Base-by-base conservation (phyloP, 2,888 invertebrate genomes). In the Yponomeuta plumbellus region DNA sequence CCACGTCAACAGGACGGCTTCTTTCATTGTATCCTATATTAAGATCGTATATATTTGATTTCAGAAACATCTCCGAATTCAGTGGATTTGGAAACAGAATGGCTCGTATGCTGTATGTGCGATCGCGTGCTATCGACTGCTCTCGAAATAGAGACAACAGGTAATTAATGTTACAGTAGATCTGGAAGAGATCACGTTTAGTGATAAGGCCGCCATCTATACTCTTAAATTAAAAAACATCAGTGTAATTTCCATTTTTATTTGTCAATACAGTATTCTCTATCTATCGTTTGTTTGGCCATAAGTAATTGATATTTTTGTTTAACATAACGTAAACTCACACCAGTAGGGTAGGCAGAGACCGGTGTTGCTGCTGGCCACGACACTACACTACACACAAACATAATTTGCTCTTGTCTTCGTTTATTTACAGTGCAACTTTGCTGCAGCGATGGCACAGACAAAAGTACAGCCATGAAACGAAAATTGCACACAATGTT, bases 41-140 rank as follows among this genome's bases (percentile, higher is more conserved):
- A 3, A 3, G 44, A n/a, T n/a, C n/a, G n/a, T n/a, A n/a, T n/a
- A n/a, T n/a, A n/a, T 52, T 13, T 44, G 44, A 13, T 44, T 52
- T 52, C 17, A 52, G 44, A 13, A 1, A 17, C 44, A 52, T 13
- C 44, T 13, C 5, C 17, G 17, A 52, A 17, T 52, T 17, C 44
- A 17, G 44, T 75, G 65, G 80, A 81, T 70, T 83, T 80, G 68
- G 89, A 86, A 71, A 78, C 84, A 0, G 87, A 88, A 58, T 91
- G 90, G 90, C 80, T 89, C 1, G 83, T 90, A 3, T 91, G 90
- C 69, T 75, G 79, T 67, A 72, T 83, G 64, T 91, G 90, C 70
- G 81, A 88, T 69, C 82, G 90, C 62, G 86, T 90, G 6, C 71
- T 90, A 64, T 87, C 90, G 26, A 90, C 88, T 56, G 86, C 84